These are phyloP conservation scores for Thelaira solivaga DNA, from an alignment of 2,888 invertebrate genomes.

Conservation along the genomic window DNA sequence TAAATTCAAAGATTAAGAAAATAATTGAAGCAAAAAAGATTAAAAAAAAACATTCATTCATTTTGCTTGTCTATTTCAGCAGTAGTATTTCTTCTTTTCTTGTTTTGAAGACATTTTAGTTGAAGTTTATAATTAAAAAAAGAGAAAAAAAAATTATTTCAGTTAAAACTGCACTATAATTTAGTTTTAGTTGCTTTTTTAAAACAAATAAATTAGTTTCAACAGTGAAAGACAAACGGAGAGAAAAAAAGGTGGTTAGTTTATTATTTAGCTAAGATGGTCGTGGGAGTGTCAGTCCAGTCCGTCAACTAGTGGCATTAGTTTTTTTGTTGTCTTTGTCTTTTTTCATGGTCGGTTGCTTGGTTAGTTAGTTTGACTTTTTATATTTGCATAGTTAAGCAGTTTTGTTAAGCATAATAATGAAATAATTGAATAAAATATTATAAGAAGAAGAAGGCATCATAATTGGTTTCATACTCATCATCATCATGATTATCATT, in stretches of 20 bases:
- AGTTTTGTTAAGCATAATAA: slow-evolving; percentile 62
- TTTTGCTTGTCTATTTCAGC: not conserved
- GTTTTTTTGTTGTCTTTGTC: not conserved
- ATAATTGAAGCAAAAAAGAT: not conserved
- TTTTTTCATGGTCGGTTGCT: slow-evolving; percentile 4
- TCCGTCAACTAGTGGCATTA: not conserved
- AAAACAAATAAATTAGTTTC: slow-evolving; percentile 1
- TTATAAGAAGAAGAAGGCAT: slow-evolving; percentile 41
- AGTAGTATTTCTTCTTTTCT: not conserved
- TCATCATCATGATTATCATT: not conserved
- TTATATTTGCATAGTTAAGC: slow-evolving; percentile 61
- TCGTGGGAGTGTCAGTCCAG: not conserved
- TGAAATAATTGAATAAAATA: slow-evolving; percentile 64
- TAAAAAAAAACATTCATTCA: too few species aligned
- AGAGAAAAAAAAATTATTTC: not conserved
- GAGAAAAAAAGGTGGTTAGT: not conserved
- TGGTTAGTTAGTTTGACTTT: slow-evolving; percentile 50
- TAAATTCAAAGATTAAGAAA: slow-evolving; percentile 7
- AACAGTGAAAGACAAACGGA: not conserved
- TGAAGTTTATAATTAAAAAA: slow-evolving; percentile 22
- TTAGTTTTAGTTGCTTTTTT: not conserved
- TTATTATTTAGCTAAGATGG: slow-evolving; percentile 2
- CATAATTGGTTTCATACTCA: slow-evolving; percentile 60
- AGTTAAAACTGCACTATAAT: slow-evolving; percentile 32
- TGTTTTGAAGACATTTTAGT: slow-evolving; percentile 1